Conservation (phyloP, 2,797 vertebrate species). For the Myiotriccus ornatus region DNA sequence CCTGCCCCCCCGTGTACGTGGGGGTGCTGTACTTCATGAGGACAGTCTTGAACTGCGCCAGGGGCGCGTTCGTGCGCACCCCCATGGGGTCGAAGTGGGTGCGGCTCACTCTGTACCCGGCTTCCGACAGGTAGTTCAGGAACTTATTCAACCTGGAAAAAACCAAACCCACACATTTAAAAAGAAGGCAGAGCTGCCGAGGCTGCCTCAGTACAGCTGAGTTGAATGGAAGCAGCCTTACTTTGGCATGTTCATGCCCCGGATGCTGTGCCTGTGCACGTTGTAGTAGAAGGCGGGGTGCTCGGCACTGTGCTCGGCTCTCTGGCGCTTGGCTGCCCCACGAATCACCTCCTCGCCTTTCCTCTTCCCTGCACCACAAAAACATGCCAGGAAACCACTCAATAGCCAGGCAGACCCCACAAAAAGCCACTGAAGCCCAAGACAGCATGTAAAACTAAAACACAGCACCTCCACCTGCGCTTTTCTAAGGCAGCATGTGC, state of each 20-base stretch:
- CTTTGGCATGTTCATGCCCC: conserved; percentile 98
- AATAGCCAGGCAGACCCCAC: background rate
- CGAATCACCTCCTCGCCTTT: conserved; percentile 79
- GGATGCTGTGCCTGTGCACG: conserved; percentile 94
- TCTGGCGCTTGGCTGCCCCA: conserved; percentile 83
- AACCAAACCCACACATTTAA: fast-evolving
- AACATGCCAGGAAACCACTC: background rate
- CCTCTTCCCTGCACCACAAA: conserved; percentile 84
- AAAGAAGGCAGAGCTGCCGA: background rate
- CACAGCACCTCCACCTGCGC: background rate
- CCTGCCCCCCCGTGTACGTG: conserved; percentile 74
- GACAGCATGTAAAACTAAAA: background rate
- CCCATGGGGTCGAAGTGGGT: conserved; percentile 98
- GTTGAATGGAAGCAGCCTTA: conserved; percentile 61
- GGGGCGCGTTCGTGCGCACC: conserved; percentile 88
- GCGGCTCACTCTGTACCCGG: conserved; percentile 92
- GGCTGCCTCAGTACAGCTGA: background rate
- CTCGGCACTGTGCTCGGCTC: conserved; percentile 80
- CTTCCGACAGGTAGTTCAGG: conserved; percentile 88
- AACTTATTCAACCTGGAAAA: conserved; percentile 92
- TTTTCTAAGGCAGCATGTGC: background rate
- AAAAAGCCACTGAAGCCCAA: background rate
- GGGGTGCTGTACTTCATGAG: conserved; percentile 90
- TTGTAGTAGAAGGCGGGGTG: conserved; percentile 98
- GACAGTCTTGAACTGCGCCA: conserved; percentile 88